Conservation (phyloP, 2,888 invertebrate species). For the Drosophila limbata region DNA sequence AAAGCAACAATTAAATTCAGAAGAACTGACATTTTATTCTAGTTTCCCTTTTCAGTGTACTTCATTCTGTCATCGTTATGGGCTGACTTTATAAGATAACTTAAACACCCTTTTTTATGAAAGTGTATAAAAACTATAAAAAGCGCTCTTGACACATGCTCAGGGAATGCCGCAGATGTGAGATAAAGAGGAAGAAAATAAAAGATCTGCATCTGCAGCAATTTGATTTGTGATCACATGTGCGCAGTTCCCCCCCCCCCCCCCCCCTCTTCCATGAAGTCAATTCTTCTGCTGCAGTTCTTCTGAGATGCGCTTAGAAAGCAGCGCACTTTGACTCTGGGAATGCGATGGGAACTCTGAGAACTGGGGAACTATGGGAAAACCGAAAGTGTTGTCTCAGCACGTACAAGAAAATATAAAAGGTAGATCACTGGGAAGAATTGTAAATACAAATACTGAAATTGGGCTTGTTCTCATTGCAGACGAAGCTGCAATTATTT, state of each 20-base stretch:
- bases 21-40: background rate
- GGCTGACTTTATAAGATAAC: background rate
- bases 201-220: conserved; percentile 55
- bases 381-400: conserved; percentile 54
- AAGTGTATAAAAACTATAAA: conserved; percentile 29
- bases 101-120: background rate
- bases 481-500: conserved; percentile 30
- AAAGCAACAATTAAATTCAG: background rate
- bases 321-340: conserved; percentile 26
- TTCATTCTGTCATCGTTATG: background rate
- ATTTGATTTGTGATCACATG: conserved; percentile 57
- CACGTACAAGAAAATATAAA: conserved; percentile 23
- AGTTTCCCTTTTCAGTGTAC: background rate
- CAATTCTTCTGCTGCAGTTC: conserved; percentile 30
- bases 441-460: conserved; percentile 13
- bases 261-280: background rate
- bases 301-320: conserved; percentile 41
- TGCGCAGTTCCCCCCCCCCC: background rate
- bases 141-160: conserved; percentile 55
- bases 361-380: conserved; percentile 34
- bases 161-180: conserved; percentile 35
- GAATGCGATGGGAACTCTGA: conserved; percentile 14
- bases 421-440: conserved; percentile 20
- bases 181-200: conserved; percentile 1
- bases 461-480: conserved; percentile 41